Evolutionary conservation across 2,888 invertebrate species (phyloP), one percentile per base, ranked within the genome.

Genomic region (Temnothorax rugatulus): DNA sequence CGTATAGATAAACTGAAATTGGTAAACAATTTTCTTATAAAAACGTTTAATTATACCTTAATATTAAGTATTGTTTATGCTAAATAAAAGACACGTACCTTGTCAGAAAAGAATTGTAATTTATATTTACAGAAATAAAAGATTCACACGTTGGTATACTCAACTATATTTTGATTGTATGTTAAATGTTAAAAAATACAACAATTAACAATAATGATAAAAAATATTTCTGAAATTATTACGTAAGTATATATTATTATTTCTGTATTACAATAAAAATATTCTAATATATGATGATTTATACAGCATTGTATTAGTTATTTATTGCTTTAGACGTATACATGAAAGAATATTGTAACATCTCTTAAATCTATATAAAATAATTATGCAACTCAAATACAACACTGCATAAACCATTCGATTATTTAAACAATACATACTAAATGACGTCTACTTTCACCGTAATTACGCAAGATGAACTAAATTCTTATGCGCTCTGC

Each of bases 1-100:
- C 7, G 69, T 9, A 41, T 29, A 41, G 29, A 54, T 21, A 1
- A 41, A 77, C 13, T 68, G 8, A 77, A 68, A 54, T 41, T 66
- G 18, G 9, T 15, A 29, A 29, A 66, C 18, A 41, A 66, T 25
- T 68, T 54, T 41, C 5, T 18, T 25, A 52, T 77, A 54, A 77
- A 64, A 57, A 71, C 13, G 8, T 29, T 4, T 13, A 1, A 29
- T n/a, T n/a, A 25, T 50, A 64, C 8, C 11, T 25, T 5, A 13
- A 5, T 34, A 50, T 50, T 50, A n/a, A 34, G 2, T 29, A 29
- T 29, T 1, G 1, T 13, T 44, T 18, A 25, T 11, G 2, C 5
- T 11, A 59, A 38, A 5, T 21, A n/a, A 44, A 44, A 57, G 15
- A n/a, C 4, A 18, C 9, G 3, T 7, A 18, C 0, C n/a, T 38